Percentiles rank a stretch among this genome's conserved stretches.
Evolutionary conservation across 2,113 vertebrate species (phyloP).

Genomic region (Choloepus hoffmanni): DNA sequence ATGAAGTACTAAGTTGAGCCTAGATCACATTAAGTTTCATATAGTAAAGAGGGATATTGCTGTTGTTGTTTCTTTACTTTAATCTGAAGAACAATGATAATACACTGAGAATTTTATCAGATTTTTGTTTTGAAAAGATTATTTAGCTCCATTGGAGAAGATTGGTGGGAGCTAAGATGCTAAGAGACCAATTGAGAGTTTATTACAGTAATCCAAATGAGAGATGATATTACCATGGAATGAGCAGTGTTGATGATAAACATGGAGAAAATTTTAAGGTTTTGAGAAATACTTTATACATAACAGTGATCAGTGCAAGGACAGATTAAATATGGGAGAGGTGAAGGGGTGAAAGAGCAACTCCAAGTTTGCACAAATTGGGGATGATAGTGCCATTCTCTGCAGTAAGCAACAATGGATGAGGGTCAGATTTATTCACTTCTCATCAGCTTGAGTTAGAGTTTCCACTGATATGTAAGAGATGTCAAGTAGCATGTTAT

Average conservation of each 20-base stretch:
- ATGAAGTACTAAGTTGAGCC: too few relatives aligned
- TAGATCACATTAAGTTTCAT: too few relatives aligned
- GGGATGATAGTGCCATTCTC: neutral
- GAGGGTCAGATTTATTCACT: neutral
- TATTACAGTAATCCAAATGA: neutral
- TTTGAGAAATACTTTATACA: neutral
- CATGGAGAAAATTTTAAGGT: fast-evolving
- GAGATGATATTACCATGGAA: neutral
- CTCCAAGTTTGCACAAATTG: neutral
- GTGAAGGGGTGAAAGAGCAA: neutral
- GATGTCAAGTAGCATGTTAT: neutral
- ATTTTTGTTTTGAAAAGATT: neutral
- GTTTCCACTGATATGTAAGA: neutral
- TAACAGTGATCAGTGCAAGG: neutral
- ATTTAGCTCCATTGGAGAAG: neutral
- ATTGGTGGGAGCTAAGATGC: neutral
- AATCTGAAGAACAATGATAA: neutral
- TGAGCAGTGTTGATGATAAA: neutral
- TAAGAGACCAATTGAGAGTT: neutral
- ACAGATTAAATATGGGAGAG: neutral
- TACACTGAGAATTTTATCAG: neutral
- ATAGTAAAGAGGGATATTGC: too few relatives aligned
- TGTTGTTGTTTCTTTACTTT: neutral
- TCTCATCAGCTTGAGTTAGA: neutral
- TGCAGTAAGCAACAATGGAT: neutral